These are phyloP conservation scores for Pipistrellus nathusii DNA, from an alignment of 2,797 vertebrate genomes.

Conservation along the genomic window DNA sequence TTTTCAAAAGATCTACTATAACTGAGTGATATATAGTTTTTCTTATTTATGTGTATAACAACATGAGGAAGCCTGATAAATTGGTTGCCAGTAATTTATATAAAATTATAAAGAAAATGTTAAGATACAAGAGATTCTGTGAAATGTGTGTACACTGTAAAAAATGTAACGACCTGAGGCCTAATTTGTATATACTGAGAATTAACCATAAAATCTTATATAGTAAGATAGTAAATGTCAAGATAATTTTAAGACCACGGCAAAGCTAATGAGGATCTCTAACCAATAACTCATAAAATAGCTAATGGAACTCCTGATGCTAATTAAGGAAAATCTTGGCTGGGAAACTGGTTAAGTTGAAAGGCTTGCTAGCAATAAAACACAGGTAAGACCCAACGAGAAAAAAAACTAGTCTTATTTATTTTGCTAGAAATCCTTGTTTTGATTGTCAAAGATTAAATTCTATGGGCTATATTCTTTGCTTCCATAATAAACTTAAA, in stretches of 20 bases:
- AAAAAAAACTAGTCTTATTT: conserved; percentile 6
- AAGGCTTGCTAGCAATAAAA: background rate
- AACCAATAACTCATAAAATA: conserved; percentile 1
- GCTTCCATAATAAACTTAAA: background rate
- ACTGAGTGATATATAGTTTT: background rate
- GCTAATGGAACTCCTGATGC: background rate
- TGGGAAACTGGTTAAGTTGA: background rate
- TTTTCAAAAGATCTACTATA: conserved; percentile 28
- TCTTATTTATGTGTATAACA: background rate
- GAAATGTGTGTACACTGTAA: conserved; percentile 21
- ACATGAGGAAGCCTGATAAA: background rate
- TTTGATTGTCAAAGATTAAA: background rate
- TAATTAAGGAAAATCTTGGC: conserved; percentile 23
- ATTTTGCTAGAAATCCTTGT: conserved; percentile 1
- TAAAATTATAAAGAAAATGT: conserved; percentile 42
- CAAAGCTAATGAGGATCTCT: background rate
- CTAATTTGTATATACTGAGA: background rate
- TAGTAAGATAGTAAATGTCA: conserved; percentile 14
- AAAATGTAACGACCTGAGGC: background rate
- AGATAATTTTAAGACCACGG: conserved; percentile 4
- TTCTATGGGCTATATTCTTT: background rate
- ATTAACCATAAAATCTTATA: conserved; percentile 8
- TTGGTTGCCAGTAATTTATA: background rate
- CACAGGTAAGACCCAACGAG: background rate
- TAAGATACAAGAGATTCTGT: background rate